Conservation (phyloP, 1,140 invertebrate species). For the Apis dorsata region DNA sequence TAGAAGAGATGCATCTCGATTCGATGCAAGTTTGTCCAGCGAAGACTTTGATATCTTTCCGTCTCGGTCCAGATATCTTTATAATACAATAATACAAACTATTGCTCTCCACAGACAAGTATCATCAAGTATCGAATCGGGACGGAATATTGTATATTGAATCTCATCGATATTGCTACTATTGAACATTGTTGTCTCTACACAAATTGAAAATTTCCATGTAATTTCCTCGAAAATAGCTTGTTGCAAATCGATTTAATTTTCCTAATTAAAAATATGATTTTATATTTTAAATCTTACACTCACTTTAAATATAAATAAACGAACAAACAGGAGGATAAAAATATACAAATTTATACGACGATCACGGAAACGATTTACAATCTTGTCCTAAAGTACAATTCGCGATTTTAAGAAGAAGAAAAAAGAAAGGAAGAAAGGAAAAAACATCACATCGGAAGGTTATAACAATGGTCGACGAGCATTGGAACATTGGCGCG, state of each 20-base stretch:
- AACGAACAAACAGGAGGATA: too few relatives aligned
- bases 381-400: neutral
- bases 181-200: too few relatives aligned
- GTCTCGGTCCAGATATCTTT: neutral
- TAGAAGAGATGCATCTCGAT: neutral
- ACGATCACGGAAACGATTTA: slow-evolving; percentile 1
- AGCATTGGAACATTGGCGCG: neutral
- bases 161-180: too few relatives aligned
- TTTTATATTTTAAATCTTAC: too few relatives aligned
- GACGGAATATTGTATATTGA: too few relatives aligned
- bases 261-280: too few relatives aligned
- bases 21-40: neutral
- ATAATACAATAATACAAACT: slow-evolving; percentile 28
- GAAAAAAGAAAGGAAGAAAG: too few relatives aligned
- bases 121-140: neutral
- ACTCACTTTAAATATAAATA: too few relatives aligned
- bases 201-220: too few relatives aligned
- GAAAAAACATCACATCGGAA: neutral
- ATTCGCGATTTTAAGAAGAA: neutral
- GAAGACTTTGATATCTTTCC: neutral
- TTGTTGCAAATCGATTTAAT: too few relatives aligned
- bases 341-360: too few relatives aligned
- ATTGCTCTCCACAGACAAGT: neutral
- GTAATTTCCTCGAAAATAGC: too few relatives aligned
- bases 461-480: neutral